A percentile compares a stretch with the other conserved stretches of the same genome.
phyloP scores from a whole-genome alignment of 2,888 invertebrate genomes.

The Allygus modestus region DNA sequence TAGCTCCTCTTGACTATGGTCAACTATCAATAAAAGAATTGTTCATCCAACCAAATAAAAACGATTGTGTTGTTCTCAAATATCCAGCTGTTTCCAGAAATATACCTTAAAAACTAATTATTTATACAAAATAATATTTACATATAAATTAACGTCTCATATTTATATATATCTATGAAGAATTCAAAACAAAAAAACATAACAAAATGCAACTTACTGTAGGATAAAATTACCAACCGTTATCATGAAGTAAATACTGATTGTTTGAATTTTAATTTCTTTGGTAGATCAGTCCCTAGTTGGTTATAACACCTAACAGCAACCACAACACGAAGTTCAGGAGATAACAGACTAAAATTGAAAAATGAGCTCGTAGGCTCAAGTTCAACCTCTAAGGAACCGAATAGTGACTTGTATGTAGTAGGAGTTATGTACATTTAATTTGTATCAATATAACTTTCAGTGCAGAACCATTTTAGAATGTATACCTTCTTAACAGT shows the following conservation, averaged over 20 bases:
- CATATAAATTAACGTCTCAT: slow-evolving; percentile 60
- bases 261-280: slow-evolving; percentile 63
- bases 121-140: slow-evolving; percentile 60
- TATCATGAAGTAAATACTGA: slow-evolving; percentile 56
- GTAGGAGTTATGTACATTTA: slow-evolving; percentile 3
- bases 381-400: slow-evolving; percentile 35
- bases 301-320: slow-evolving; percentile 15
- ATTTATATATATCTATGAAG: slow-evolving; percentile 63
- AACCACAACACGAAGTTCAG: neutral
- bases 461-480: too few relatives aligned
- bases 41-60: too few relatives aligned
- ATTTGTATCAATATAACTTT: too few relatives aligned
- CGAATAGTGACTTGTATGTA: neutral
- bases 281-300: slow-evolving; percentile 68
- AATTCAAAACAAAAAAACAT: slow-evolving; percentile 60
- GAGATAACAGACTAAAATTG: slow-evolving; percentile 18
- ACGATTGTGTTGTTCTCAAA: too few relatives aligned
- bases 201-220: slow-evolving; percentile 59
- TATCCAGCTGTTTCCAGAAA: slow-evolving; percentile 31
- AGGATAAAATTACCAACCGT: slow-evolving; percentile 23
- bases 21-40: too few relatives aligned
- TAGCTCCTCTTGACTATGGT: too few relatives aligned
- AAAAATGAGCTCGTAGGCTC: neutral
- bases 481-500: too few relatives aligned
- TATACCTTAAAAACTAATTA: slow-evolving; percentile 13